Conservation (phyloP, 2,113 vertebrate species). For the Oxyruncus cristatus region DNA sequence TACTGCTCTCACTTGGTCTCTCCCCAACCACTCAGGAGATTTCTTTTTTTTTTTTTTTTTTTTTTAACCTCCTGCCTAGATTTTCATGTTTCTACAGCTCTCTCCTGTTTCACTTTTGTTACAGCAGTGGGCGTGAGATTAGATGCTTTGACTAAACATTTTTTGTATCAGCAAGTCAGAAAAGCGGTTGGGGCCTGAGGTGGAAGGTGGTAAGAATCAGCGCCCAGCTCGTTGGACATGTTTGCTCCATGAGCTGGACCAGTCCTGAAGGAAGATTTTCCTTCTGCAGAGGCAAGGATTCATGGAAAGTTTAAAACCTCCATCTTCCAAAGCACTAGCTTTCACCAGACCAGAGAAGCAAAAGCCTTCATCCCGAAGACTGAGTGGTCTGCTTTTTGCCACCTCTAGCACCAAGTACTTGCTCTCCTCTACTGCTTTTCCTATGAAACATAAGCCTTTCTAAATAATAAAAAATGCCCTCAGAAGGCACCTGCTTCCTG, state of each 20-base stretch:
- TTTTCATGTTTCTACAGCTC: neutral
- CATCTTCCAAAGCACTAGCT: neutral
- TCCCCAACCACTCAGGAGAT: neutral
- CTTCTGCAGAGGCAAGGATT: neutral
- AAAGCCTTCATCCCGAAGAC: neutral
- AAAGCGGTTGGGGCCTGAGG: neutral
- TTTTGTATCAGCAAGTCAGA: neutral
- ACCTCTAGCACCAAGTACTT: neutral
- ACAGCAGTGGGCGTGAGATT: neutral
- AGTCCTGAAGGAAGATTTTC: neutral
- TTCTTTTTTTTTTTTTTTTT: fast-evolving
- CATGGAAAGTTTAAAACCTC: neutral
- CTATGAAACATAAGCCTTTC: neutral
- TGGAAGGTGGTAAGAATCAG: neutral
- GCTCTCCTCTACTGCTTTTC: neutral
- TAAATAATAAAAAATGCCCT: neutral
- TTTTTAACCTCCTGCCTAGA: neutral
- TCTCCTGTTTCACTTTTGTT: neutral
- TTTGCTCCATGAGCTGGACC: neutral
- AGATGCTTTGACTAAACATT: neutral
- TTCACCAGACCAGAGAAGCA: neutral
- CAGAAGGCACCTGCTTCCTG: neutral
- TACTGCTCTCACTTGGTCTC: neutral
- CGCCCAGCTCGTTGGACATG: fast-evolving
- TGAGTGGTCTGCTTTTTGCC: neutral